phyloP scores from a whole-genome alignment of 2,888 invertebrate species.

The Prostheceraeus crozeri region DNA sequence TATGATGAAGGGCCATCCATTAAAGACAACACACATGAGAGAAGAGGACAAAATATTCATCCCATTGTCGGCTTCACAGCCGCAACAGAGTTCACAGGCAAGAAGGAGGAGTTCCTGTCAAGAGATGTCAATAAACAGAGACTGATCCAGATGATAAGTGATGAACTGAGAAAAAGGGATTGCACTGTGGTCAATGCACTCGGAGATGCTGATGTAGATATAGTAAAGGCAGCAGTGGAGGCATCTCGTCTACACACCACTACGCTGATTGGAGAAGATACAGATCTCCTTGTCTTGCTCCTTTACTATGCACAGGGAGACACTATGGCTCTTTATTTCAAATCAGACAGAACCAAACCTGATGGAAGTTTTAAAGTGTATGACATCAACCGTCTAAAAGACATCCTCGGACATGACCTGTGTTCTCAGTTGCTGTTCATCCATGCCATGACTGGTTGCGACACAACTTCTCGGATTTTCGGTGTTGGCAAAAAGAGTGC shows the following conservation, averaged over 20 bases:
- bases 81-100: conserved; percentile 36
- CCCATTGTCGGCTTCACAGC: conserved; percentile 32
- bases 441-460: conserved; percentile 38
- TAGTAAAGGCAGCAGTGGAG: conserved; percentile 9
- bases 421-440: conserved; percentile 33
- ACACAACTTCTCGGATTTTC: conserved; percentile 35
- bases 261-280: conserved; percentile 36
- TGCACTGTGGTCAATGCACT: conserved; percentile 34
- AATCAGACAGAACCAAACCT: neutral
- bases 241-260: conserved; percentile 22
- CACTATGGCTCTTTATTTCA: neutral
- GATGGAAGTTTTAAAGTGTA: neutral
- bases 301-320: conserved; percentile 22
- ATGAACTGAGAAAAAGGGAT: conserved; percentile 29
- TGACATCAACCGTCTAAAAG: conserved; percentile 21
- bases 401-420: conserved; percentile 4
- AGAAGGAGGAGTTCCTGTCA: conserved; percentile 40
- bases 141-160: conserved; percentile 37
- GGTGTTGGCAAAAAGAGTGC: conserved; percentile 34
- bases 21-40: conserved; percentile 37
- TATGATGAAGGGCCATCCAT: conserved; percentile 36
- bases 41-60: conserved; percentile 26
- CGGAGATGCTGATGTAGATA: conserved; percentile 37
- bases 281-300: conserved; percentile 36
- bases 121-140: conserved; percentile 37